These are phyloP conservation scores for Oeneis ivallda DNA, from an alignment of 2,888 invertebrate genomes.

Conservation along the genomic window DNA sequence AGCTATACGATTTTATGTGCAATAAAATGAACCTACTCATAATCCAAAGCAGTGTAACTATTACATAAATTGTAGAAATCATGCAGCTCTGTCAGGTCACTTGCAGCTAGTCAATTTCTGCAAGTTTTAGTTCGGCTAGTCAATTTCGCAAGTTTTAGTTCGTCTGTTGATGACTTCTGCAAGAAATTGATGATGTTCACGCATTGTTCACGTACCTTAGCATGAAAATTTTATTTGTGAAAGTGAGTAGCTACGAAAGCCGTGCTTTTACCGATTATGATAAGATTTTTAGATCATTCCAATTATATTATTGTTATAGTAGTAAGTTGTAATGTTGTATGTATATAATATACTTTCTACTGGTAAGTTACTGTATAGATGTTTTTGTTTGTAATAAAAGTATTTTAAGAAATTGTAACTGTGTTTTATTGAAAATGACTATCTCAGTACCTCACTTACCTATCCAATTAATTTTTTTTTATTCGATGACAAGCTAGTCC, in stretches of 20 bases:
- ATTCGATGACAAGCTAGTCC: too few relatives aligned
- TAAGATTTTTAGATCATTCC: conserved; percentile 13
- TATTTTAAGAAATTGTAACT: conserved; percentile 48
- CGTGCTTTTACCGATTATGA: not conserved
- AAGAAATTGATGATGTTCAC: not conserved
- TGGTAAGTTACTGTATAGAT: conserved; percentile 44
- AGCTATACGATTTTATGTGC: not conserved
- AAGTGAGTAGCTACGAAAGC: too few relatives aligned
- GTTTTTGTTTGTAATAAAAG: conserved; percentile 66
- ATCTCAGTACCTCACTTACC: too few relatives aligned
- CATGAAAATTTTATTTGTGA: too few relatives aligned
- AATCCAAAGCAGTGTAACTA: too few relatives aligned
- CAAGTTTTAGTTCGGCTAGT: not conserved
- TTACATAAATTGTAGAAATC: too few relatives aligned
- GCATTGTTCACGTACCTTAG: too few relatives aligned
- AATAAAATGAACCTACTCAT: not conserved
- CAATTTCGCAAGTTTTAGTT: not conserved
- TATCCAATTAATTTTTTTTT: too few relatives aligned
- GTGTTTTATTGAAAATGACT: conserved; percentile 30
- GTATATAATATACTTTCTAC: not conserved
- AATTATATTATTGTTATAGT: conserved; percentile 5
- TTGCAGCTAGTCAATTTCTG: too few relatives aligned
- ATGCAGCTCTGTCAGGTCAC: too few relatives aligned
- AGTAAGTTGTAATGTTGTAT: conserved; percentile 1
- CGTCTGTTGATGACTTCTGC: too few relatives aligned